Base-by-base conservation (phyloP, 2,888 invertebrate genomes). In the Orgyia antiqua region DNA sequence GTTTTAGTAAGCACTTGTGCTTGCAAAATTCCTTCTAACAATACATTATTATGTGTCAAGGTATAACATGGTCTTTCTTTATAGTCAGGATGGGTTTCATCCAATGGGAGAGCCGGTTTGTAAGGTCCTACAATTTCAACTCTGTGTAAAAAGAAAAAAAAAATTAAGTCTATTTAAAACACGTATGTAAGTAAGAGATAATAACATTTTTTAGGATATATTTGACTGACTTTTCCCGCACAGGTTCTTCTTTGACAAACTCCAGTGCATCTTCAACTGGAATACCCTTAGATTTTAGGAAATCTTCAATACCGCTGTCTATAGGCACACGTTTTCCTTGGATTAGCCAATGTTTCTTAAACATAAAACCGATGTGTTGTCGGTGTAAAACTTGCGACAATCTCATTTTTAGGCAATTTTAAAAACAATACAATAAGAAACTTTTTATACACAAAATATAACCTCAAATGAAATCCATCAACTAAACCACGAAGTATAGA, bases 1-100 rank as follows among this genome's bases (percentile, higher is more conserved):
- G 94, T 90, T 62, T 96, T 96, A 2, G 94, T 94, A 4, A 97
- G 74, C n/a, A 92, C 77, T 75, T 93, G 91, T 0, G 94, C 94
- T 79, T 97, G 96, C 1, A 88, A 68, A 29, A 93, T 57, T 7
- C 95, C 96, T 73, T 91, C 90, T 12, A 94, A 58, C 2, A 94
- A 73, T 5, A 93, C 90, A 71, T 89, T 91, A 18, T 83, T 71
- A 47, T 91, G 89, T 32, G 76, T 82, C 36, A 89, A 89, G 1
- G 87, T 78, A 38, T 90, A 84, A 51, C 93, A 91, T 3, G 88
- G 82, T 39, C 71, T 76, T 10, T 88, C 72, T 51, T 92, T 89
- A 87, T 91, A 93, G 31, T 91, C 82, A 1, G 91, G 91, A 68
- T 93, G 91, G 11, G 84, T 88, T 38, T 88, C 54, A 58, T 92